These are phyloP conservation scores for Prionailurus bengalensis DNA, from an alignment of 2,113 vertebrate species.

Conservation along the genomic window DNA sequence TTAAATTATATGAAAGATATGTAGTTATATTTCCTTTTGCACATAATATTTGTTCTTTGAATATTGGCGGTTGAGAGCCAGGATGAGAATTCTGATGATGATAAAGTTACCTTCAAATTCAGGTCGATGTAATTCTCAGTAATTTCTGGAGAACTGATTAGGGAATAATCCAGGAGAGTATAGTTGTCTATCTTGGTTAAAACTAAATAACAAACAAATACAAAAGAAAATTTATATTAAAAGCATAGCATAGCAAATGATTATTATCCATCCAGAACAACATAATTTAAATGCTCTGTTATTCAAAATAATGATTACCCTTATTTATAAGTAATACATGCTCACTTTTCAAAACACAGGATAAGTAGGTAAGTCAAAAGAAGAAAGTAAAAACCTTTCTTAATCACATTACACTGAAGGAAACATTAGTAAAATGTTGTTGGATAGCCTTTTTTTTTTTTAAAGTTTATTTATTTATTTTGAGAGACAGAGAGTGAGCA, in stretches of 20 bases:
- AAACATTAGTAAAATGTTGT: not conserved
- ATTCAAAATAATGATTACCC: not conserved
- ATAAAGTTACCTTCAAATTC: constrained; percentile 86
- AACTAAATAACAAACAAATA: constrained; percentile 77
- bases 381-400: not conserved
- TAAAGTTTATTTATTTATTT: too few species aligned
- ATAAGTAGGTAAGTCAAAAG: constrained; percentile 19
- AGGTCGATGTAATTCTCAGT: constrained; percentile 84
- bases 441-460: not conserved
- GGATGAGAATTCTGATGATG: not conserved
- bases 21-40: not conserved
- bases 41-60: not conserved
- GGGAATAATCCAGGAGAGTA: constrained; percentile 85
- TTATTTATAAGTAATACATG: not conserved
- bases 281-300: not conserved
- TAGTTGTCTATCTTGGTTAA: constrained; percentile 85
- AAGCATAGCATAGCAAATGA: constrained; percentile 28
- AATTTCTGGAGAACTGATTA: constrained; percentile 82
- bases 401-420: not conserved
- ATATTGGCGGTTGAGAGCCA: not conserved
- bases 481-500: too few species aligned
- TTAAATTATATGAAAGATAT: not conserved
- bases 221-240: constrained; percentile 67
- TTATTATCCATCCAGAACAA: not conserved
- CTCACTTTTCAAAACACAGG: constrained; percentile 34